Percentiles rank a stretch among this genome's conserved stretches.
Conservation (phyloP, 2,113 vertebrate species). For the Felis chaus region DNA sequence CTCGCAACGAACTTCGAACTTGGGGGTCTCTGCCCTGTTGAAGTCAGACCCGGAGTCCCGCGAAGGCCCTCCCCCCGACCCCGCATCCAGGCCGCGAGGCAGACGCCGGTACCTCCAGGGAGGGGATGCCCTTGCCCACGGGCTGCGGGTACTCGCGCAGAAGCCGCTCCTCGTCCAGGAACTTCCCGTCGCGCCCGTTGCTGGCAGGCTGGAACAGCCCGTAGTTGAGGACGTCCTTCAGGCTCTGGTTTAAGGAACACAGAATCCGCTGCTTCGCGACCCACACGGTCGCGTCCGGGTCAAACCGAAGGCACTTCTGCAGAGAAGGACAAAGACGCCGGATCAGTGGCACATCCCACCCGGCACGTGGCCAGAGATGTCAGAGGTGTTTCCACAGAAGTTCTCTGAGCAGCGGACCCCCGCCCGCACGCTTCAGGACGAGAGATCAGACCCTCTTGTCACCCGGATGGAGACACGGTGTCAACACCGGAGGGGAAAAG, state of each 20-base stretch:
- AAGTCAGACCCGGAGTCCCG: rapidly evolving
- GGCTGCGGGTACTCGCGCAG: slow-evolving; percentile 95
- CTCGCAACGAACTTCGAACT: rapidly evolving
- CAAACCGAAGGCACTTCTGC: slow-evolving; percentile 96
- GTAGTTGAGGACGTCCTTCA: slow-evolving; percentile 97
- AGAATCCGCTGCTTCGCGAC: slow-evolving; percentile 94
- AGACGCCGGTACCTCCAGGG: slow-evolving; percentile 88
- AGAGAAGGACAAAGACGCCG: rapidly evolving
- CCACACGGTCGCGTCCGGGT: slow-evolving; percentile 94
- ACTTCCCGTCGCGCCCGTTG: slow-evolving; percentile 92
- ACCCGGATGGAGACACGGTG: rapidly evolving
- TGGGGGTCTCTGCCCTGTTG: not conserved
- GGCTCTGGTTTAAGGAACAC: slow-evolving; percentile 93
- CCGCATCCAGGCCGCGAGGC: rapidly evolving
- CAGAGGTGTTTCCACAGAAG: rapidly evolving
- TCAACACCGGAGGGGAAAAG: rapidly evolving
- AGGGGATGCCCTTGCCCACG: slow-evolving; percentile 89
- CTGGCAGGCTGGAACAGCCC: slow-evolving; percentile 95
- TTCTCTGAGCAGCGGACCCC: not conserved
- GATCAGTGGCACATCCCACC: not conserved
- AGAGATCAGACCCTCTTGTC: not conserved
- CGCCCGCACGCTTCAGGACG: rapidly evolving
- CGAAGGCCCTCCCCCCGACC: rapidly evolving
- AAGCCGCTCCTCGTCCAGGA: slow-evolving; percentile 94
- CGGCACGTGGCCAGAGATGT: rapidly evolving